These are phyloP conservation scores for Atopsyche davidsoni DNA, from an alignment of 1,140 invertebrate genomes.

Conservation along the genomic window DNA sequence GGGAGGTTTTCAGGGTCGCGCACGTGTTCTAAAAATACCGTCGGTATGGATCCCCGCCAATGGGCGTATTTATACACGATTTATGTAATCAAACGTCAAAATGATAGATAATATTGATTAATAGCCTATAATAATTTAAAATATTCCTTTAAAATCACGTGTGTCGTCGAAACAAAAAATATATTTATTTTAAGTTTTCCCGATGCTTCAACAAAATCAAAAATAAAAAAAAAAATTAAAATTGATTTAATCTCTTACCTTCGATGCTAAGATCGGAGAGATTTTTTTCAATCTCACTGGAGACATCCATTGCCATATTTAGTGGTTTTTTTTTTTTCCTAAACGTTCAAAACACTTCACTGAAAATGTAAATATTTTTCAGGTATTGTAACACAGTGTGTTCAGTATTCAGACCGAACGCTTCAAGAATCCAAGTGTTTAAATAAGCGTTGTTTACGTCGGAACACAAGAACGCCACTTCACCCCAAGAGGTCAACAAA, in stretches of 20 bases:
- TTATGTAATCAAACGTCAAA: conserved; percentile 7
- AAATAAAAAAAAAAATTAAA: background rate
- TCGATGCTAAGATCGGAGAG: conserved; percentile 8
- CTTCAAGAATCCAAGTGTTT: too few relatives aligned
- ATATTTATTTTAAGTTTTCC: background rate
- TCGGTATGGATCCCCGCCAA: conserved; percentile 19
- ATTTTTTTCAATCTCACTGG: conserved; percentile 11
- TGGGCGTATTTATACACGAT: conserved; percentile 8
- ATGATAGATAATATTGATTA: background rate
- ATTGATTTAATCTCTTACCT: conserved; percentile 7
- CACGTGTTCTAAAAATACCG: conserved; percentile 28
- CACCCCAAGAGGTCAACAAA: background rate
- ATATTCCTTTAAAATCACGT: too few relatives aligned
- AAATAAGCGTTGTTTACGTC: too few relatives aligned
- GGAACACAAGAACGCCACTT: too few relatives aligned
- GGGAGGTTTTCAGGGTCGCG: conserved; percentile 23
- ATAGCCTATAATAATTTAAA: conserved; percentile 1
- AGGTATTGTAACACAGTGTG: too few relatives aligned
- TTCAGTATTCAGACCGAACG: too few relatives aligned
- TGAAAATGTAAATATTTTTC: too few relatives aligned
- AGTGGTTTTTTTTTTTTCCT: background rate
- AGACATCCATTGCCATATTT: conserved; percentile 14
- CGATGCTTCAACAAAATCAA: background rate
- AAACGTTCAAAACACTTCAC: background rate
- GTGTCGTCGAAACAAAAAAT: conserved; percentile 1